Base-by-base conservation (phyloP, 2,888 invertebrate genomes). In the Gibbula magus region DNA sequence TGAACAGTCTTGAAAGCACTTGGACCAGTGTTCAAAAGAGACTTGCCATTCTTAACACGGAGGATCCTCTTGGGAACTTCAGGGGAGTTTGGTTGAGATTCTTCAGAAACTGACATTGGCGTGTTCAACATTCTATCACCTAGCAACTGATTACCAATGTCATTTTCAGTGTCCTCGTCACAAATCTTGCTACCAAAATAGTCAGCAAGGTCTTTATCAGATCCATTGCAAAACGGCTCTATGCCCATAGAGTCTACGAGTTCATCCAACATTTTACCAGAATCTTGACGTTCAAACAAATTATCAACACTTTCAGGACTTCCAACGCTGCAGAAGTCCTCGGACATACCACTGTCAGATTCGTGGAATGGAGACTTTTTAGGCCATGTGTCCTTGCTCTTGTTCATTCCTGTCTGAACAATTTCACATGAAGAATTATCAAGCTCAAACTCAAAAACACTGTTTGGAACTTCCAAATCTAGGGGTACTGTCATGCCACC, bases 331-430 rank as follows among this genome's bases (percentile, higher is more conserved):
- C 70, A 25, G 7, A 78, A 75, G 4, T 77, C 52, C 20, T 85
- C 87, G 20, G 88, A 88, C 53, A 87, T 82, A 7, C 89, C 89
- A 78, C 89, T 90, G 83, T 90, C 90, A 7, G 89, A 88, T 79
- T 88, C 86, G 81, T 89, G 89, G 81, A 87, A 88, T 20, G 90
- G 90, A 0, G 90, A 89, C 20, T 78, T 82, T 74, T 87, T 85
- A 25, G 22, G 32, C 8, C 75, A 53, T 54, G 53, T 51, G 53
- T 35, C 53, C 86, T 25, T 52, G 81, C 32, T 16, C 39, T 51
- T 79, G 66, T 79, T 39, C 35, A 80, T 61, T 18, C 20, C 70
- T 39, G 70, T n/a, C 70, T 70, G 70, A 70, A 70, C n/a, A 54
- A 54, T 29, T 4, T 75, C 75, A 75, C 20, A 29, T 52, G 52